Percentiles rank a stretch among this genome's conserved stretches.
Conservation (phyloP, 2,888 invertebrate genomes). For the Arrhopalites spinosus region DNA sequence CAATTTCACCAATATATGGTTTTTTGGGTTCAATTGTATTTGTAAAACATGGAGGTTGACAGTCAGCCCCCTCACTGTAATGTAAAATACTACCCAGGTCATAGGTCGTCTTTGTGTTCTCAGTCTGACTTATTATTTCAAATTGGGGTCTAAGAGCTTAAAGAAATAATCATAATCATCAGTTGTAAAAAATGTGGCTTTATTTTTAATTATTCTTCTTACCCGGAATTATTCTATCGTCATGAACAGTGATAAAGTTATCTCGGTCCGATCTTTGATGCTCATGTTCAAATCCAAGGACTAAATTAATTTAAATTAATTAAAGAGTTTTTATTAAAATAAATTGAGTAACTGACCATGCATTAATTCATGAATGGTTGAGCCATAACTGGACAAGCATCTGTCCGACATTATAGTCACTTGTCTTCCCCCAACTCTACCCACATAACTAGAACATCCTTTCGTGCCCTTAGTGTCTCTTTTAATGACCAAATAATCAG, state of each 20-base stretch:
- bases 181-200: not conserved
- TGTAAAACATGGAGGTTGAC: not conserved
- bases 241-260: not conserved
- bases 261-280: not conserved
- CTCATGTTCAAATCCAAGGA: slow-evolving; percentile 4
- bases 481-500: not conserved
- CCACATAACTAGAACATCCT: not conserved
- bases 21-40: not conserved
- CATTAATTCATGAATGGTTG: not conserved
- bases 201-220: not conserved
- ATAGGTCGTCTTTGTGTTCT: not conserved
- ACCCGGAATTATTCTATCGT: not conserved
- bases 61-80: not conserved
- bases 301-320: no score
- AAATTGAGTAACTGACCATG: not conserved
- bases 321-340: no score
- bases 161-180: not conserved
- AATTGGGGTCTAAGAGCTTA: not conserved
- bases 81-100: not conserved
- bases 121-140: not conserved
- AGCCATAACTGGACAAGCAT: not conserved
- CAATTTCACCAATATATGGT: not conserved
- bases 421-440: not conserved
- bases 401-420: no score
- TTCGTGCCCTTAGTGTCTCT: not conserved